Evolutionary conservation across 2,797 vertebrate species (phyloP), one percentile per base, ranked within the genome.

Genomic region (Orientallactaga sibirica): DNA sequence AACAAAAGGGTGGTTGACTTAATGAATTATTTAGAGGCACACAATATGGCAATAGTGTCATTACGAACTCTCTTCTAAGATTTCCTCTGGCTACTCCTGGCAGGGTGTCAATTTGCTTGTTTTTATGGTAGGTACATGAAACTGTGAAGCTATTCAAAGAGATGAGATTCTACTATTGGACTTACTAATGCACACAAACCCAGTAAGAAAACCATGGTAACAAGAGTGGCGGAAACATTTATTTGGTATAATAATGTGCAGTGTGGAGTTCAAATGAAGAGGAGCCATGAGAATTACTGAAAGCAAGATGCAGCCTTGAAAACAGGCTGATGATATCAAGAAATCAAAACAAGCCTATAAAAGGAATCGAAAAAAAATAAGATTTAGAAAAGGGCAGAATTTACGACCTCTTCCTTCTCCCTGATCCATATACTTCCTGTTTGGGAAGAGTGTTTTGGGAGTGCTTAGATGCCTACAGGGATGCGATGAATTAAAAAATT

Each of bases 11-110:
- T 98, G 96, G 98, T 98, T 98, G 98, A 97, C 97, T 98, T 98
- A 98, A 98, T 98, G 97, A 98, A 98, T 98, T 98, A 98, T 98
- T 98, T 98, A 98, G 97, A 98, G 96, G 79, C 95, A 0, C 91
- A 95, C 97, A 98, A 98, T 98, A 98, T 98, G 98, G 98, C 96
- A 98, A 96, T 88, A 96, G 84, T 96, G 97, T 97, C 97, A 98
- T 98, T 98, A 98, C 96, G 96, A 98, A 98, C 94, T 97, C 96
- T 97, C 91, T 97, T 98, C 96, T 97, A 96, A 98, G 96, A 98
- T 98, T 96, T 98, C 98, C 98, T 98, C 98, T 98, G 98, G 98
- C 98, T 98, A 98, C 92, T 98, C 97, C 94, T 98, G 97, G 98
- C 98, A 97, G 98, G 98, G 97, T 97, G 98, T 98, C 98, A 98